These are phyloP conservation scores for Naso thynnoides DNA, from an alignment of 2,797 vertebrate genomes.

Conservation along the genomic window DNA sequence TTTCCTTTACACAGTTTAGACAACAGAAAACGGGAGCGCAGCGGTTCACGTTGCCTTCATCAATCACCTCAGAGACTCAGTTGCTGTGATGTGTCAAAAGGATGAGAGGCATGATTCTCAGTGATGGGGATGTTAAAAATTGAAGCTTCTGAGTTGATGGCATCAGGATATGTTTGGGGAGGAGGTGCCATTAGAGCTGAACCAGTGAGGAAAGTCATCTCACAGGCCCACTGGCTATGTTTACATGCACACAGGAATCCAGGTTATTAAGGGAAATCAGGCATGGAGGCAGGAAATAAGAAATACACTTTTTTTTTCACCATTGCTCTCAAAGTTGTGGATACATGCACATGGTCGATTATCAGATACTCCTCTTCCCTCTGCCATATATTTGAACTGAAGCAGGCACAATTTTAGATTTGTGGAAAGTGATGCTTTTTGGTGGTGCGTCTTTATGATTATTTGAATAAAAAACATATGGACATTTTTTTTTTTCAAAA, in stretches of 20 bases:
- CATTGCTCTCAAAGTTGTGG: slow-evolving; percentile 8
- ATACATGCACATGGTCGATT: slow-evolving; percentile 10
- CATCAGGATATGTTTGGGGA: slow-evolving; percentile 30
- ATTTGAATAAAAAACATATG: not conserved
- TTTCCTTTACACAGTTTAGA: slow-evolving; percentile 55
- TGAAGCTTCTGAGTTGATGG: slow-evolving; percentile 42
- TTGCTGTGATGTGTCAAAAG: slow-evolving; percentile 75
- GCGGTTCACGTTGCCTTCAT: slow-evolving; percentile 72
- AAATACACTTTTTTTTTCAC: slow-evolving; percentile 8
- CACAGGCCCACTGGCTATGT: slow-evolving; percentile 27
- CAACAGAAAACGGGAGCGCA: slow-evolving; percentile 51
- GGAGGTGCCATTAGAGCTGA: slow-evolving; percentile 36
- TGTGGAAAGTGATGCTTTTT: not conserved
- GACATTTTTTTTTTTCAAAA: not conserved
- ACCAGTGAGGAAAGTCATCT: slow-evolving; percentile 38
- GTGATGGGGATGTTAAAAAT: slow-evolving; percentile 61
- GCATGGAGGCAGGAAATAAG: slow-evolving; percentile 19
- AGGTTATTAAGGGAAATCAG: slow-evolving; percentile 48
- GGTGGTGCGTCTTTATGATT: not conserved
- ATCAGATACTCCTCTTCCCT: not conserved
- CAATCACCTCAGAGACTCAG: slow-evolving; percentile 77
- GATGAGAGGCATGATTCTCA: slow-evolving; percentile 76
- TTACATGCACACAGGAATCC: slow-evolving; percentile 42
- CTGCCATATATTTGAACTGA: not conserved
- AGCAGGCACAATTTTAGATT: not conserved